Percentiles rank a stretch among this genome's conserved stretches.
These are phyloP conservation scores for Podarcis cretensis DNA, from an alignment of 2,113 vertebrate species.

Conservation along the genomic window DNA sequence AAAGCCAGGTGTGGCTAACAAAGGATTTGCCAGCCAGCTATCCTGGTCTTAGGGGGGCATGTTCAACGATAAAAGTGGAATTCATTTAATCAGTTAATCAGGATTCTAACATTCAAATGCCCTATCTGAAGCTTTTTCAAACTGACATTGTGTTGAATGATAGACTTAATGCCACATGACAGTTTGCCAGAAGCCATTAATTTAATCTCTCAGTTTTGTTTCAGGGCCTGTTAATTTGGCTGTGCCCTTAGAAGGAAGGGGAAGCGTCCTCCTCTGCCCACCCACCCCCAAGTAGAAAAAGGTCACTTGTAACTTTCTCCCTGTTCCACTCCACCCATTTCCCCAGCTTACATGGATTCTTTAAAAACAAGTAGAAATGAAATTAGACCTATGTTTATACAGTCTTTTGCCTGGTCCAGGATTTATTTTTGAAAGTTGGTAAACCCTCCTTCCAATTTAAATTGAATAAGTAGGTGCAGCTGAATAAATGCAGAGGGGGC, in stretches of 20 bases:
- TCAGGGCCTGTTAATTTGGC: conserved; percentile 72
- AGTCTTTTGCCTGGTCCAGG: conserved; percentile 54
- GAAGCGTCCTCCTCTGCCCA: conserved; percentile 33
- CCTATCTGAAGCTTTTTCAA: conserved; percentile 64
- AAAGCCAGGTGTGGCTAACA: conserved; percentile 53
- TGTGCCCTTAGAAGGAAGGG: conserved; percentile 62
- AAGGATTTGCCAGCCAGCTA: conserved; percentile 60
- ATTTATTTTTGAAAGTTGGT: conserved; percentile 77
- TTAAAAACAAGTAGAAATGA: conserved; percentile 60
- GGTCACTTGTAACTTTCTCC: conserved; percentile 46
- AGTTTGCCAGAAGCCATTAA: conserved; percentile 74
- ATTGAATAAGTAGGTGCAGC: conserved; percentile 79
- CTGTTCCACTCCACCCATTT: not conserved
- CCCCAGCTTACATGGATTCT: not conserved
- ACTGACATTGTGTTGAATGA: conserved; percentile 68
- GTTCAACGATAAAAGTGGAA: conserved; percentile 62
- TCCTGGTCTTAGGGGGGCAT: conserved; percentile 27
- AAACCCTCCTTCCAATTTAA: conserved; percentile 74
- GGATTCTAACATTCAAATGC: conserved; percentile 69
- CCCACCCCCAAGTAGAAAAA: conserved; percentile 4
- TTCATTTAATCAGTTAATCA: conserved; percentile 70
- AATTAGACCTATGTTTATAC: conserved; percentile 73
- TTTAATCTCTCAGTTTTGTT: conserved; percentile 68
- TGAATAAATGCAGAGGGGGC: conserved; percentile 69
- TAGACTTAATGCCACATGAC: conserved; percentile 75